Conservation (phyloP, 2,888 invertebrate genomes). For the Argyresthia goedartella region DNA sequence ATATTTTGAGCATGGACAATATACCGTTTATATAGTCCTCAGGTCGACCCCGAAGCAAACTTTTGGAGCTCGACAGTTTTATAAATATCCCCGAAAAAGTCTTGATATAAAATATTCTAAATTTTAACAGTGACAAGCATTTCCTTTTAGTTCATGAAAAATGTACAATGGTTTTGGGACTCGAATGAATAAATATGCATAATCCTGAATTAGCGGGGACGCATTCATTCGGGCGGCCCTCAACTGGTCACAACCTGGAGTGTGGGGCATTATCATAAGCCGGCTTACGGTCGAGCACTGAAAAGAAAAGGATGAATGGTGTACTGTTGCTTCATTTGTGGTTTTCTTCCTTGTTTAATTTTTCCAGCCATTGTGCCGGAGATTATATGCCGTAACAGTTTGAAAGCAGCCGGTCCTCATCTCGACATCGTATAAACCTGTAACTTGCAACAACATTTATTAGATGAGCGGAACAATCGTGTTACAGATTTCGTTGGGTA, state of each 20-base stretch:
- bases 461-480: too few species aligned
- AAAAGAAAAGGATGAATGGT: constrained; percentile 19
- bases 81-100: too few species aligned
- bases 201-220: constrained; percentile 21
- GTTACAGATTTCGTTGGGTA: too few species aligned
- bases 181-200: constrained; percentile 17
- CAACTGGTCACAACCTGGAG: constrained; percentile 14
- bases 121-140: constrained; percentile 6
- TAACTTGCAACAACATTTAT: too few species aligned
- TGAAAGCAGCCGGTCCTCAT: too few species aligned
- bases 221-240: constrained; percentile 11
- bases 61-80: too few species aligned
- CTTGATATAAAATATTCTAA: neutral
- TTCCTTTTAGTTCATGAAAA: constrained; percentile 15
- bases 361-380: too few species aligned
- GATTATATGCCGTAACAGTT: too few species aligned
- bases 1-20: too few species aligned
- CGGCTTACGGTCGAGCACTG: constrained; percentile 23
- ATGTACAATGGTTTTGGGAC: constrained; percentile 13
- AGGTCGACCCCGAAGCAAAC: too few species aligned
- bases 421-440: too few species aligned
- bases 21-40: too few species aligned
- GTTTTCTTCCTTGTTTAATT: neutral
- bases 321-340: neutral
- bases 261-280: constrained; percentile 41